phyloP scores from a whole-genome alignment of 23 tunicate species.

The Oikopleura albicans region DNA sequence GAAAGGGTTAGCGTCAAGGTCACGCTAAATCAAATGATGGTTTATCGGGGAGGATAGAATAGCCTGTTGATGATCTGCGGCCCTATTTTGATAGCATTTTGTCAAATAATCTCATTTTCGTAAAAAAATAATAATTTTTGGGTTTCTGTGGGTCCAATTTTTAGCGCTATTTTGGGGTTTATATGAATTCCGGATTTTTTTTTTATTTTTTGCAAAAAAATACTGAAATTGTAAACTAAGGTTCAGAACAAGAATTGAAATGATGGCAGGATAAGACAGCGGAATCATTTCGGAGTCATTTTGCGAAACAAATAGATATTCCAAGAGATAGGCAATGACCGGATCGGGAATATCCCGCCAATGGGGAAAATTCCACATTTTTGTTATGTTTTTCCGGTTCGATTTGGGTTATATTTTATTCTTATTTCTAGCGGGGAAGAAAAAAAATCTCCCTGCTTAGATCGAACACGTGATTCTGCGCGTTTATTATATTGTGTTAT shows the following conservation, averaged over 20 bases:
- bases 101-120: neutral
- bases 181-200: neutral
- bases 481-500: no score
- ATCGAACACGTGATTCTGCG: no score
- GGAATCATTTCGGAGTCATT: neutral
- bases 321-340: no score
- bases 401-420: no score
- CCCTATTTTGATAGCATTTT: neutral
- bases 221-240: neutral
- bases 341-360: no score
- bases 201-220: neutral
- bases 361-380: no score
- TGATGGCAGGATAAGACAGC: neutral
- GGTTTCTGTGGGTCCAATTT: no score
- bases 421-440: no score
- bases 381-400: no score
- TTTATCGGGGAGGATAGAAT: no score
- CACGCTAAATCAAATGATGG: neutral
- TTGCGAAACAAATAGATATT: neutral
- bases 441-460: no score
- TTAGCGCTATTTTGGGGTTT: no score
- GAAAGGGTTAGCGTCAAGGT: slow-evolving; percentile 1
- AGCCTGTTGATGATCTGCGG: neutral
- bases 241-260: neutral
- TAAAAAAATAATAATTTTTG: neutral